Base-by-base conservation (phyloP, 1,140 invertebrate genomes). In the Dinothrombium tinctorium region DNA sequence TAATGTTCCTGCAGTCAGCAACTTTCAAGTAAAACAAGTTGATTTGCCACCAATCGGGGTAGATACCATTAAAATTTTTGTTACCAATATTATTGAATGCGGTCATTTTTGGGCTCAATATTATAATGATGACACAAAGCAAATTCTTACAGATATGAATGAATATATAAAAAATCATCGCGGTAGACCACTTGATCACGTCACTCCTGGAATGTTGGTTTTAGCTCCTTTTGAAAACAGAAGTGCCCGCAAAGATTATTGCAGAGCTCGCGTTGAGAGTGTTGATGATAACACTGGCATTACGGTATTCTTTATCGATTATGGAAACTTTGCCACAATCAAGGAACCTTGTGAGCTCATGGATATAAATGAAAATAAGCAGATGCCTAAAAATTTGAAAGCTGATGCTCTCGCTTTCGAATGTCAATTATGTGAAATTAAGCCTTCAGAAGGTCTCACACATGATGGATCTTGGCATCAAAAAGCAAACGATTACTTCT, bases 271-370 rank as follows among this genome's bases (percentile, higher is more conserved):
- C 14, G 32, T 42, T 22, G 8, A 23, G 14, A n/a, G 23, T n/a
- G 22, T 33, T 26, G 41, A 35, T 3, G 15, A 35, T 7, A 25
- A 23, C 4, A 22, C 8, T 11, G 5, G 20, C 2, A 11, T 26
- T 23, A 33, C 23, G 11, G 33, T 86, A 4, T 64, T 70, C 33
- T 82, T 73, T 52, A 68, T 86, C 17, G 82, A 90, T 55, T 74
- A 65, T 57, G 83, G 83, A n/a, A 70, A 69, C 46, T 58, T 50
- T 3, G 59, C 59, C 8, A 41, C 25, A 25, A 42, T 58, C 12
- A 26, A 42, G 2, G 43, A 47, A 14, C 8, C 20, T 11, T 12
- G 14, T 22, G 20, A 23, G 6, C 3, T 42, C 29, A 45, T 48
- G 25, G 42, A 49, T 12, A 37, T 59, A 12, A 37, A 26, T 20